A percentile compares a stretch with the other conserved stretches of the same genome.
phyloP scores from a whole-genome alignment of 2,797 vertebrate genomes.

The Knipowitschia caucasica region DNA sequence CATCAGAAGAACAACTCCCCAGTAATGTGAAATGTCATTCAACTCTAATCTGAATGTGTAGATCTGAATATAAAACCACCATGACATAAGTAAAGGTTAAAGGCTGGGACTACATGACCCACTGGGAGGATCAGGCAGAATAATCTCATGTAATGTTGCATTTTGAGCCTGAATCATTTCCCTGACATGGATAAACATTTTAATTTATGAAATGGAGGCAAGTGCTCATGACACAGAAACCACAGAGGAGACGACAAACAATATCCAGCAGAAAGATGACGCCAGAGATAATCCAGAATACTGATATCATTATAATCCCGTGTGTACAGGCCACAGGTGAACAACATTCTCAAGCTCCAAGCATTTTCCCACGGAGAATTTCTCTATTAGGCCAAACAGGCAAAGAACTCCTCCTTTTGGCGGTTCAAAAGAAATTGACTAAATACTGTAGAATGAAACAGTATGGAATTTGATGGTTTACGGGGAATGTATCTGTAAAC shows the following conservation, averaged over 20 bases:
- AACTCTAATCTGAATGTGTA: too few relatives aligned
- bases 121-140: not conserved
- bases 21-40: too few relatives aligned
- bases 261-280: conserved; percentile 3
- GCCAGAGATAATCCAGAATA: not conserved
- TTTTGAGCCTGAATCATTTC: conserved; percentile 6
- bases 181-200: conserved; percentile 25
- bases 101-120: too few relatives aligned
- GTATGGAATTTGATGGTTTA: too few relatives aligned
- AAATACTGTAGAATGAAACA: too few relatives aligned
- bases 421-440: too few relatives aligned
- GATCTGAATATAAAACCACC: too few relatives aligned
- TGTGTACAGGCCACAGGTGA: not conserved
- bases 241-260: not conserved
- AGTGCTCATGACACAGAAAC: conserved; percentile 15
- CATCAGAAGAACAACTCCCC: too few relatives aligned
- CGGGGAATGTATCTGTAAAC: too few relatives aligned
- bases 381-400: too few relatives aligned
- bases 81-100: too few relatives aligned
- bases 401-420: too few relatives aligned
- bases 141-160: conserved; percentile 9
- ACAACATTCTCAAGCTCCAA: not conserved
- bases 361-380: not conserved
- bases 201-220: conserved; percentile 27
- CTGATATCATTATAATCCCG: not conserved